Percentiles rank a stretch among this genome's conserved stretches.
phyloP scores from a whole-genome alignment of 2,888 invertebrate species.

The Melitaea athalia region DNA sequence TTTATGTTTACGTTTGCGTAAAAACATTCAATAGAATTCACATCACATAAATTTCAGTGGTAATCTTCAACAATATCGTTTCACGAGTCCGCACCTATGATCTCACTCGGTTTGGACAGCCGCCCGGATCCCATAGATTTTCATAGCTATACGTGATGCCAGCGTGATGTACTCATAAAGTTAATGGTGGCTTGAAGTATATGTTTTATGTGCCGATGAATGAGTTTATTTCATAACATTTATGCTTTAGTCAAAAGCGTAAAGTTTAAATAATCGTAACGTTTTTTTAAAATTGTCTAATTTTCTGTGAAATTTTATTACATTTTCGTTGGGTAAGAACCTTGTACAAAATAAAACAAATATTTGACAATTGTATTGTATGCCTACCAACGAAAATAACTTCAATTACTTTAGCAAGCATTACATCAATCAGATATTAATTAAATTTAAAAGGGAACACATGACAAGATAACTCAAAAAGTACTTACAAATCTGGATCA shows the following conservation, averaged over 20 bases:
- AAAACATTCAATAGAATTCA: neutral
- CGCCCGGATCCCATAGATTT: conserved; percentile 48
- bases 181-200: conserved; percentile 41
- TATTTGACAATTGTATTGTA: no score
- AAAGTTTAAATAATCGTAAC: no score
- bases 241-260: neutral
- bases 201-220: conserved; percentile 19
- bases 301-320: no score
- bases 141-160: conserved; percentile 45
- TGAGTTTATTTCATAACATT: neutral
- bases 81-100: conserved; percentile 18
- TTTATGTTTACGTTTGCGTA: no score
- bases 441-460: no score
- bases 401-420: no score
- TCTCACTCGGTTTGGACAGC: conserved; percentile 34
- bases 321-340: no score
- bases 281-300: neutral
- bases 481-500: no score
- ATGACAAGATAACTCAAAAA: no score
- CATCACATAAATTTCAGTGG: conserved; percentile 4
- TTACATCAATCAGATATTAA: no score
- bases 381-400: no score
- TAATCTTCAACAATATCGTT: conserved; percentile 30
- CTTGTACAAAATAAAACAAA: no score
- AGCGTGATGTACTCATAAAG: conserved; percentile 46